Base-by-base conservation (phyloP, 1,140 invertebrate genomes). In the Bombus haemorrhoidalis region DNA sequence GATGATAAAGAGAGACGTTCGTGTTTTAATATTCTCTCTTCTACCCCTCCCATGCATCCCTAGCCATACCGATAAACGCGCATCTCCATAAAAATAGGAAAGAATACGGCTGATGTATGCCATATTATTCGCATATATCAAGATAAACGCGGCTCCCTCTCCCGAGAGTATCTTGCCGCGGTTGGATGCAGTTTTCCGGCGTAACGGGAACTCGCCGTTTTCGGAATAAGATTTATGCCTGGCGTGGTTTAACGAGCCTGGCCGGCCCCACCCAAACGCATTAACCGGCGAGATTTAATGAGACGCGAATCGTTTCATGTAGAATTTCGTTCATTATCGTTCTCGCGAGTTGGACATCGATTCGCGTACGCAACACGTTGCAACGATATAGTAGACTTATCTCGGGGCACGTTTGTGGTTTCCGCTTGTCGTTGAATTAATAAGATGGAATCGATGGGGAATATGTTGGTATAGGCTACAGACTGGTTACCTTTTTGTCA, bases 81-180 rank as follows among this genome's bases (percentile, higher is more conserved):
- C 77, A 85, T 85, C 78, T 85, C 77, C 83, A 81, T 85, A 85
- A 85, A 85, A 85, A 85, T 85, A 85, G 83, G 78, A 85, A 81
- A 81, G 83, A 84, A 73, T 74, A 80, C 34, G 43, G 83, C 59
- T 74, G 83, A 85, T 85, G 69, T 85, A 85, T 85, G 78, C 77
- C 78, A 85, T 85, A 85, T 85, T 85, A 85, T 85, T 85, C 83
- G 83, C 83, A 85, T 85, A 85, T 74, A 81, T 85, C 83, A 85
- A 85, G 83, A 81, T 85, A 85, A 85, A 85, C 78, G 57, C 37
- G 57, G 6, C n/a, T 72, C 22, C 25, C 71, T 47, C 81, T n/a
- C 34, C 18, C 34, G 37, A 1, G 32, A 84, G 75, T 43, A 71
- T 78, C 75, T 71, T 41, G 28, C 34, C 15, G 12, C 34, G 64